Evolutionary conservation across 1,140 invertebrate species (phyloP), one percentile per base, ranked within the genome.

Genomic region (Pseudobourletiella spinata): DNA sequence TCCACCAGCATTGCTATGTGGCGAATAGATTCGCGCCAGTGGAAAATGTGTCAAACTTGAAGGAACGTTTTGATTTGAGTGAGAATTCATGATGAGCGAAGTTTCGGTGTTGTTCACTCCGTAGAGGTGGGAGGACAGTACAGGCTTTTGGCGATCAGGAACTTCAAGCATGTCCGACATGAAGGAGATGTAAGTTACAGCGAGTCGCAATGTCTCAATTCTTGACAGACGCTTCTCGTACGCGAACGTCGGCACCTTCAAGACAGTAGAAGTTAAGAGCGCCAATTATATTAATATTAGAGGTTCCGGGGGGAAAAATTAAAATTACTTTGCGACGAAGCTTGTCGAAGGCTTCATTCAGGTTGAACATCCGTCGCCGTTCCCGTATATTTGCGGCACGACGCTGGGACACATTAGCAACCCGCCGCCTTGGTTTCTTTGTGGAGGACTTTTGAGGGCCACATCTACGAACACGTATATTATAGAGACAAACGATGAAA

Each of bases 151-250:
- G 2, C 58, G 46, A 15, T 73, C 70, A 3, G 66, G 71, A 56
- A 59, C 73, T 50, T 68, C 66, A 6, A 95, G 77, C 15, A 98
- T 77, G 73, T 98, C 93, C 51, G 88, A 84, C 86, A 99, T 95
- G 74, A 99, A 94, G 32, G 89, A 88, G 67, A 99, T 99, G 76
- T 99, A 99, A 11, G 95, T 97, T 67, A 98, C 98, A 8, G 96
- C 95, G 70, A 99, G 77, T 0, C 95, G 83, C 0, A 99, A 79
- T 0, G 96, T 98, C 78, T 99, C 96, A 70, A 99, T 98, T 71
- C 96, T 88, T 0, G 95, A 98, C 0, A 99, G 81, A 0, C 96
- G 82, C 74, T 98, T 98, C 75, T 99, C 96, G 72, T 98, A 99
- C 0, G 96, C 95, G 75, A 99, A 99, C 1, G 96, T 99, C 24